Percentiles rank a stretch among this genome's conserved stretches.
These are phyloP conservation scores for Megalops cyprinoides DNA, from an alignment of 2,797 vertebrate species.

Conservation along the genomic window DNA sequence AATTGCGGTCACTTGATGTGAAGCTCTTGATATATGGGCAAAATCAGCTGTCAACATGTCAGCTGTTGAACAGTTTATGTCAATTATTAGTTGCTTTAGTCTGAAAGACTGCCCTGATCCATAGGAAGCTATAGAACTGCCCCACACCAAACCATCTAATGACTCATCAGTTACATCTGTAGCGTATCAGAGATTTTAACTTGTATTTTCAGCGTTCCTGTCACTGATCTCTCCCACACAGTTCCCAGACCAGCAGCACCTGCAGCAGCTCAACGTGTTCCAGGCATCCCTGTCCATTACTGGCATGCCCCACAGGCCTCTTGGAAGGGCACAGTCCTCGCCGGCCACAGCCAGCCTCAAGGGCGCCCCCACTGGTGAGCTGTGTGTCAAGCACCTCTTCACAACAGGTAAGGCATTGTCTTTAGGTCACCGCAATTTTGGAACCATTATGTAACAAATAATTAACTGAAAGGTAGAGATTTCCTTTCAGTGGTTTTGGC, in stretches of 20 bases:
- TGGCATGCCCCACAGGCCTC: constrained; percentile 81
- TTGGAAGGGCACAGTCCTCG: constrained; percentile 89
- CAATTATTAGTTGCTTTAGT: no score
- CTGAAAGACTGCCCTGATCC: no score
- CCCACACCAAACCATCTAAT: neutral
- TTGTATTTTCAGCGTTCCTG: neutral
- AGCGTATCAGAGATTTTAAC: neutral
- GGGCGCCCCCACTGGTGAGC: constrained; percentile 61
- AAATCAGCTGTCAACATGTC: neutral
- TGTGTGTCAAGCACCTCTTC: constrained; percentile 84
- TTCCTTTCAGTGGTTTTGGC: no score
- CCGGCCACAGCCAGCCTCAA: constrained; percentile 77
- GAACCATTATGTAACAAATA: no score
- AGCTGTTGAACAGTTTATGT: neutral
- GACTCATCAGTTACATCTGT: neutral
- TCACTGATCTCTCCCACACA: constrained; percentile 45
- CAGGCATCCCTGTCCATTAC: constrained; percentile 75
- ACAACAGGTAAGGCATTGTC: constrained; percentile 82
- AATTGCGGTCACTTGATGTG: neutral
- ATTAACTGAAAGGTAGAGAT: no score
- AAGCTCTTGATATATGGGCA: no score
- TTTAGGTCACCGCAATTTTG: no score
- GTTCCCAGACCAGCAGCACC: constrained; percentile 76
- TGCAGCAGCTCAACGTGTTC: constrained; percentile 83
- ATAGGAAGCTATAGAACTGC: no score